phyloP scores from a whole-genome alignment of 1,140 invertebrate genomes.

The Drosophila melanogaster region DNA sequence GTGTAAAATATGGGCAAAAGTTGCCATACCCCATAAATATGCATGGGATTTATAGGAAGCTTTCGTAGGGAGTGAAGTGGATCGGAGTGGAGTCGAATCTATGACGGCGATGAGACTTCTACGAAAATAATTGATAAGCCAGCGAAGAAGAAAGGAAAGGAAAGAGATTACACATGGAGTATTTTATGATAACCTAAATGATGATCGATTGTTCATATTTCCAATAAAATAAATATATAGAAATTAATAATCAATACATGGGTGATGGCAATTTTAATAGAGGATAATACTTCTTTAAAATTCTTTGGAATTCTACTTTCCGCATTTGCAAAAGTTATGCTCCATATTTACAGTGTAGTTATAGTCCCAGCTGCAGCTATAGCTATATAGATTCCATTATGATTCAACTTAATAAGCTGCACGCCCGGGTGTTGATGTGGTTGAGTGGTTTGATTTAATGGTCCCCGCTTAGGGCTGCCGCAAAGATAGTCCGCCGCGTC shows the following conservation, averaged over 20 bases:
- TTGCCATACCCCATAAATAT: conserved; percentile 61
- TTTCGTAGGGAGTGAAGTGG: conserved; percentile 10
- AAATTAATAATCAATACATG: no score
- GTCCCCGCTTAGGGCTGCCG: conserved; percentile 42
- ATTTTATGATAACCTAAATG: neutral
- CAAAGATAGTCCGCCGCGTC: conserved; percentile 7
- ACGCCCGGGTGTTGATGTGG: conserved; percentile 58
- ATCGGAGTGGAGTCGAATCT: conserved; percentile 37
- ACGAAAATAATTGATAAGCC: conserved; percentile 71
- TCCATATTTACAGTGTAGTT: conserved; percentile 5
- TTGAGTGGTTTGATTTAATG: conserved; percentile 73
- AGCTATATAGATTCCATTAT: conserved; percentile 60
- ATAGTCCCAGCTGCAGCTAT: conserved; percentile 15
- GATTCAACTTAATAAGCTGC: conserved; percentile 63
- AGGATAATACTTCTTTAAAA: no score
- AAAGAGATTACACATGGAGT: neutral
- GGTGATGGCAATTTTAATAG: no score
- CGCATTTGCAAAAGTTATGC: neutral
- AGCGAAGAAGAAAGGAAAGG: neutral
- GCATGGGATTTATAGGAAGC: conserved; percentile 46
- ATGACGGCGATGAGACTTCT: conserved; percentile 45
- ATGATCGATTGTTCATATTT: neutral
- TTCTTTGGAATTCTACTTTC: no score
- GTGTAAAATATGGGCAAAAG: conserved; percentile 68
- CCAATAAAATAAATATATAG: neutral